Base-by-base conservation (phyloP, 2,113 vertebrate genomes). In the Phasianus colchicus region DNA sequence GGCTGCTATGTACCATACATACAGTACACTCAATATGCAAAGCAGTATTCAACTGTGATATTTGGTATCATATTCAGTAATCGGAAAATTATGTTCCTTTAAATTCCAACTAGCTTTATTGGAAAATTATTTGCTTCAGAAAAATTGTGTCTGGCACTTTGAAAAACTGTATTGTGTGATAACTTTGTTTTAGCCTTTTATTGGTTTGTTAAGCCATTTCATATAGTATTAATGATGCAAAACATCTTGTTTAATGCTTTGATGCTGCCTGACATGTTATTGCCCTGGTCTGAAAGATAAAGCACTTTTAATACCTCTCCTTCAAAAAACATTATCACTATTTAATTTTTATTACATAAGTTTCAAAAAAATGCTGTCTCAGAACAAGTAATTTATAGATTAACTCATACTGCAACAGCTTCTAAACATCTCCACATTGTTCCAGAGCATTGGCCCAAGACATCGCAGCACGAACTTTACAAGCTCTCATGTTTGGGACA, bases 211-310 rank as follows among this genome's bases (percentile, higher is more conserved):
- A 95, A 85, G 65, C 43, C 86, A 75, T 93, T 92, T 95, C 60
- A 94, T 92, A 94, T 85, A 92, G 81, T 87, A 90, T 89, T 97
- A 95, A 96, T 92, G 90, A 95, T 75, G 90, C 91, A 96, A 95
- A 90, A 81, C 69, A 40, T 92, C 86, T 95, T 93, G 88, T 95
- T 95, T 96, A 95, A 92, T 81, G 86, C 86, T 95, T 93, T 95
- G 81, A 85, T 89, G 83, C 81, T 90, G 92, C 92, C 72, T 87
- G 83, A 87, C 43, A 50, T 48, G 63, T 85, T 94, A 95, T 69
- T 94, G 83, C 81, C 90, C 88, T 86, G 83, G 47, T 84, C 71
- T 93, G 88, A 79, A 91, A n/a, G 91, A 83, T 0, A 80, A 52
- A 8, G 42, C 43, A 78, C 30, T 93, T 95, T 74, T 90, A 94